Base-by-base conservation (phyloP, 1,140 invertebrate species). In the Dinothrombium tinctorium region DNA sequence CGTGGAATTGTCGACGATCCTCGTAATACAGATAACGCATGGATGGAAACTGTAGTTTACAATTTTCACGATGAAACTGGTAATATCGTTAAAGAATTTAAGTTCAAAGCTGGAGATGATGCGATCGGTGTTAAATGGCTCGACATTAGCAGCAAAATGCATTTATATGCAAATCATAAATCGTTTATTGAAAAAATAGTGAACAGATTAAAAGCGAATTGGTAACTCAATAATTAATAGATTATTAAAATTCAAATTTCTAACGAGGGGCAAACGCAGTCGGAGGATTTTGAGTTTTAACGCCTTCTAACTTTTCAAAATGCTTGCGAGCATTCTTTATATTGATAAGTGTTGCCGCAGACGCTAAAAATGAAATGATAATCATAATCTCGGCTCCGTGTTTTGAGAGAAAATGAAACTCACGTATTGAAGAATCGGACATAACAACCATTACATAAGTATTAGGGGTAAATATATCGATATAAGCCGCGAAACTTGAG, bases 371-470 rank as follows among this genome's bases (percentile, higher is more conserved):
- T 8, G 14, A 24, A 40, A n/a, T n/a, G 19, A 32, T 20, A 31
- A 43, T n/a, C n/a, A n/a, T n/a, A n/a, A n/a, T n/a, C n/a, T n/a
- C n/a, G n/a, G n/a, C n/a, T n/a, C n/a, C n/a, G n/a, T n/a, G 17
- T 23, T 12, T 24, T 33, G 7, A 23, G 42, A n/a, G n/a, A n/a
- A n/a, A n/a, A n/a, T n/a, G n/a, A 44, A 49, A 69, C 72, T 74
- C 65, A 77, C 75, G 83, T 53, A 96, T 87, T 35, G 72, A 74
- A 17, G 86, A 77, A 65, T 95, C 87, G 0, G 86, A 92, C 71
- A 87, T 87, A 44, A 94, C 77, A 2, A 96, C 89, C 89, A 96
- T 96, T 1, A 96, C 83, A 56, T 95, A 98, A 3, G 92, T 99
- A 59, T 98, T 98, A 43, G 82, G 80, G 6, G 92, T 98, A 57